phyloP scores from a whole-genome alignment of 2,113 vertebrate genomes.

The Morone saxatilis region DNA sequence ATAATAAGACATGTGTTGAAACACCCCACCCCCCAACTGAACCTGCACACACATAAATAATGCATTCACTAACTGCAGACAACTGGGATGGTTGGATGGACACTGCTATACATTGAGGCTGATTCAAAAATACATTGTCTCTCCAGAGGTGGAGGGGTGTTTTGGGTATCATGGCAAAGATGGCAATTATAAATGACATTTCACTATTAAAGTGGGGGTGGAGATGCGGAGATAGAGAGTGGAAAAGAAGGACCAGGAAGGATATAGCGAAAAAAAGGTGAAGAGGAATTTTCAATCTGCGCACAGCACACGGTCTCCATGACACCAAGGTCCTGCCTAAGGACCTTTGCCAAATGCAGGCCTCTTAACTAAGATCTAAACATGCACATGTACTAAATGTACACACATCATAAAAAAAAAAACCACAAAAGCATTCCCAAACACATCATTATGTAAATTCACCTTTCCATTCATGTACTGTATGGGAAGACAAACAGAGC shows the following conservation, averaged over 20 bases:
- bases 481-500: constrained; percentile 22
- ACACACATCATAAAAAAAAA: constrained; percentile 7
- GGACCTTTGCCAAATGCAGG: neutral
- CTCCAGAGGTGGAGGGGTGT: neutral
- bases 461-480: constrained; percentile 16
- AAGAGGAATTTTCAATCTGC: constrained; percentile 13
- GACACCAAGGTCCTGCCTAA: constrained; percentile 36
- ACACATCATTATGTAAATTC: constrained; percentile 36
- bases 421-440: constrained; percentile 9
- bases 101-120: neutral
- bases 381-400: neutral
- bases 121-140: constrained; percentile 1
- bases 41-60: constrained; percentile 17
- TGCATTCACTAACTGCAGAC: constrained; percentile 4
- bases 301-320: neutral
- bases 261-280: neutral
- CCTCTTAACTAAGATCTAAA: constrained; percentile 10
- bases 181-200: constrained; percentile 13
- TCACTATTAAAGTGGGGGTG: neutral
- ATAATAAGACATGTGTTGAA: constrained; percentile 53
- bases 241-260: neutral
- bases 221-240: neutral
- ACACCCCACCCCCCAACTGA: neutral
- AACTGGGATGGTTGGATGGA: constrained; percentile 9
- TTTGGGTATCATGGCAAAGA: constrained; percentile 1